These are phyloP conservation scores for Azemiops feae DNA, from an alignment of 2,113 vertebrate genomes.

Conservation along the genomic window DNA sequence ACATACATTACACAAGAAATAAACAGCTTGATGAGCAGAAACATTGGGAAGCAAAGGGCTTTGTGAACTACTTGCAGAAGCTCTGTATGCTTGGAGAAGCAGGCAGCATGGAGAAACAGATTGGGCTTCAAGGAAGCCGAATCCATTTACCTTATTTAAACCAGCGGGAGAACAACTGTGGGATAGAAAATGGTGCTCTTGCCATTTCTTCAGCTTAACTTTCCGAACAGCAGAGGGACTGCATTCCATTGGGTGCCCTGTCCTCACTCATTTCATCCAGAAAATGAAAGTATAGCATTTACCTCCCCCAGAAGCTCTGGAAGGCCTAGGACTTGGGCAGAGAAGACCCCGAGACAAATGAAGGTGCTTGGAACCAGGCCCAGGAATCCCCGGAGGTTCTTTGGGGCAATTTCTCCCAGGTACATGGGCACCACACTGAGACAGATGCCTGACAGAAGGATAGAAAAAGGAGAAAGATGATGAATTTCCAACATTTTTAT, in stretches of 20 bases:
- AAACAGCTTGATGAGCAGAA: neutral
- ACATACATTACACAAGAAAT: neutral
- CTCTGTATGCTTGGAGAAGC: neutral
- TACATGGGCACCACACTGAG: conserved; percentile 91
- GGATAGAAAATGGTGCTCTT: neutral
- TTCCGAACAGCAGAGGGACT: neutral
- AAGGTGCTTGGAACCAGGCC: conserved; percentile 86
- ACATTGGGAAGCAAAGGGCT: neutral
- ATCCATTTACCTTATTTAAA: neutral
- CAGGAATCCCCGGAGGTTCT: conserved; percentile 83
- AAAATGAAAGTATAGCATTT: fast-evolving
- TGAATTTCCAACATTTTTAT: neutral
- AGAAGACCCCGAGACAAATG: conserved; percentile 87
- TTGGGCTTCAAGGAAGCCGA: neutral
- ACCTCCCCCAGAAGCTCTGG: conserved; percentile 84
- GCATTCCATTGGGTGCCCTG: neutral
- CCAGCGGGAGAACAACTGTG: neutral
- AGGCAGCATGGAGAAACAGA: neutral
- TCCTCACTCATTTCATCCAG: neutral
- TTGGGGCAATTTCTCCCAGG: conserved; percentile 86
- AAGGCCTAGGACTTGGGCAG: conserved; percentile 84
- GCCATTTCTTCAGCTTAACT: neutral
- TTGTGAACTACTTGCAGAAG: neutral
- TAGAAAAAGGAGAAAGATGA: neutral
- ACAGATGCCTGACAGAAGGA: conserved; percentile 72